Conservation (phyloP, 2,113 vertebrate species). For the Vombatus ursinus region DNA sequence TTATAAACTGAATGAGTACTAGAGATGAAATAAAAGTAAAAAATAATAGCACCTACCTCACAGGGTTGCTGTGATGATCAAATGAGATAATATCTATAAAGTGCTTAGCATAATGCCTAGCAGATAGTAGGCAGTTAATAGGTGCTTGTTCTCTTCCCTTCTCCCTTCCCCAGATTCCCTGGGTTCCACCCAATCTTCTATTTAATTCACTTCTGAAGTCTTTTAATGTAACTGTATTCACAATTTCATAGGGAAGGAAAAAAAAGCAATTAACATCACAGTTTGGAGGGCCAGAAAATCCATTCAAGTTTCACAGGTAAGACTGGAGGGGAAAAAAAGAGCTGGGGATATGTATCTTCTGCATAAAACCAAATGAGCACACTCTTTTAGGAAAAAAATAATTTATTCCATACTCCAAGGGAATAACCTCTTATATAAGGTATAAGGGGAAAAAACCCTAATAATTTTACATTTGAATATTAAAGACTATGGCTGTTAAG, state of each 20-base stretch:
- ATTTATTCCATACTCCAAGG: not conserved
- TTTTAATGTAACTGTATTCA: not conserved
- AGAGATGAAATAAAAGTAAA: not conserved
- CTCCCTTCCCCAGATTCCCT: not conserved
- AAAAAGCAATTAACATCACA: not conserved
- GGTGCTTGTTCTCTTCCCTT: not conserved
- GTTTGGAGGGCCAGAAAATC: not conserved
- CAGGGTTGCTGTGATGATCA: not conserved
- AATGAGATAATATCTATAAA: not conserved
- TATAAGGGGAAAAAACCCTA: not conserved
- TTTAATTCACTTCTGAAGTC: not conserved
- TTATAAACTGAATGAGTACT: not conserved
- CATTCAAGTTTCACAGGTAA: not conserved
- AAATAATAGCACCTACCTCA: not conserved
- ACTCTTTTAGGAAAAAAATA: slow-evolving; percentile 36
- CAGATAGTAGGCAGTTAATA: not conserved
- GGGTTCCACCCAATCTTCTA: not conserved
- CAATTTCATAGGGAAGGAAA: not conserved
- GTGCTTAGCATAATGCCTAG: not conserved
- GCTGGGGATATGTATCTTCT: not conserved
- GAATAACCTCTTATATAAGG: not conserved
- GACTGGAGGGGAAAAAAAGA: not conserved
- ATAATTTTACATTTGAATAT: not conserved
- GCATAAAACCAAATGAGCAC: not conserved
- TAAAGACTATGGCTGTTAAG: not conserved